phyloP scores from a whole-genome alignment of 2,113 vertebrate genomes.

The Coturnix japonica region DNA sequence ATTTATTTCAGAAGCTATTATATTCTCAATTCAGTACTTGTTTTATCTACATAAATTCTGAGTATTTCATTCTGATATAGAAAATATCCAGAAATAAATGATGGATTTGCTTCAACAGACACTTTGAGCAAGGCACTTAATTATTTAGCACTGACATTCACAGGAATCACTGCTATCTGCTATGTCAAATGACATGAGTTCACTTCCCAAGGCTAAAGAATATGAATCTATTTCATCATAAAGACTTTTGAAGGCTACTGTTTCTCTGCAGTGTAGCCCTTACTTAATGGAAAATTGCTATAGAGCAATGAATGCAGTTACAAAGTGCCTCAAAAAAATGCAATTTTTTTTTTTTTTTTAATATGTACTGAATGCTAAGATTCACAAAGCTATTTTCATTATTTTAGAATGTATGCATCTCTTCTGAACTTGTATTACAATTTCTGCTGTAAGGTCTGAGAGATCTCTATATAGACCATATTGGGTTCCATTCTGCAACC shows the following conservation, averaged over 20 bases:
- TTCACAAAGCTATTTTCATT: not conserved
- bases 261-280: not conserved
- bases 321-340: not conserved
- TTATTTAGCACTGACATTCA: conserved; percentile 30
- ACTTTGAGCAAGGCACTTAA: not conserved
- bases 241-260: not conserved
- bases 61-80: not conserved
- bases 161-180: conserved; percentile 11
- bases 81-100: not conserved
- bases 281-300: not conserved
- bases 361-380: not conserved
- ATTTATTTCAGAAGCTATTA: not conserved
- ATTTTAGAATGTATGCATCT: not conserved
- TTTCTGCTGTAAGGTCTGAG: not conserved
- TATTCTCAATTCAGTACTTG: not conserved
- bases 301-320: not conserved
- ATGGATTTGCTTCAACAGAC: not conserved
- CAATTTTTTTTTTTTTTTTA: not conserved
- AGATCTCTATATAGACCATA: not conserved
- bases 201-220: not conserved
- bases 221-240: not conserved
- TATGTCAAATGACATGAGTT: not conserved
- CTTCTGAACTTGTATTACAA: not conserved
- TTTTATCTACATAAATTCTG: not conserved
- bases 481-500: not conserved